Evolutionary conservation across 2,113 vertebrate genomes (phyloP).

Genomic region (Thermophis baileyi): DNA sequence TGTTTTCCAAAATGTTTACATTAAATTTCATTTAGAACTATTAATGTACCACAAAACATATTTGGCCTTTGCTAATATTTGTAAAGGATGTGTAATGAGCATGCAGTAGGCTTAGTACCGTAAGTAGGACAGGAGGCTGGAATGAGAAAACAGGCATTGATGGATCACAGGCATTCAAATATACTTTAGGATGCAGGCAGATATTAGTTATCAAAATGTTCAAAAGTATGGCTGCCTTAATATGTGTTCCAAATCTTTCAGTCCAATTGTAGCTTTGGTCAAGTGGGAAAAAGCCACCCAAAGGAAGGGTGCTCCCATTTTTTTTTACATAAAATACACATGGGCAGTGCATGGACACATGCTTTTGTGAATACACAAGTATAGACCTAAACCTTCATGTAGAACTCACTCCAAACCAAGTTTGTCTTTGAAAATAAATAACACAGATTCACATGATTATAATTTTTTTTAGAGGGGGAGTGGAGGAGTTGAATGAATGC

Average conservation of each 20-base stretch:
- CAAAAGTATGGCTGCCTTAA: not conserved
- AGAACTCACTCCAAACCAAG: slow-evolving; percentile 31
- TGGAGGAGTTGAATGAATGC: not conserved
- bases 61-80: not conserved
- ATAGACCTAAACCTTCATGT: slow-evolving; percentile 40
- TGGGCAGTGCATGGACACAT: not conserved
- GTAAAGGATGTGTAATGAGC: not conserved
- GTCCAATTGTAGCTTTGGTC: not conserved
- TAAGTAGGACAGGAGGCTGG: not conserved
- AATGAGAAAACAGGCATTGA: not conserved
- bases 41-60: not conserved
- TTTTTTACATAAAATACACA: not conserved
- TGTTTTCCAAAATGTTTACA: not conserved
- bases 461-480: not conserved
- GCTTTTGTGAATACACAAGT: not conserved
- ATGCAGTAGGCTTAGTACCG: not conserved
- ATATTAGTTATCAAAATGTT: not conserved
- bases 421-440: not conserved
- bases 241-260: not conserved
- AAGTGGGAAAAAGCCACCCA: not conserved
- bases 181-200: not conserved
- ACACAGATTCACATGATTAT: slow-evolving; percentile 8
- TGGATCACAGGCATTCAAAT: not conserved
- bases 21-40: not conserved
- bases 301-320: not conserved